Evolutionary conservation across 1,140 invertebrate genomes (phyloP).

Genomic region (Popillia japonica): DNA sequence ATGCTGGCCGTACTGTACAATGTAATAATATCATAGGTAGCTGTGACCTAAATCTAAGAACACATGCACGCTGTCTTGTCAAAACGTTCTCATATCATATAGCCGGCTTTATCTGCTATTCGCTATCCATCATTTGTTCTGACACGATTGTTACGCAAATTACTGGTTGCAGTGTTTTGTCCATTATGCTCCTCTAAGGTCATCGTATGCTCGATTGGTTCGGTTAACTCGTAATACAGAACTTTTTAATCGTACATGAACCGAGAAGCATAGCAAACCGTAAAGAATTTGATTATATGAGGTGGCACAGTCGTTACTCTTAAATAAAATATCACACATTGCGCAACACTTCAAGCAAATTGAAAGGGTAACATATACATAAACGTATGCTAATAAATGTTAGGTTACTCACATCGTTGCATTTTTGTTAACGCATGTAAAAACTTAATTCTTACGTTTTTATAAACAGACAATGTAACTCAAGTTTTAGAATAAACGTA

Average conservation of each 20-base stretch:
- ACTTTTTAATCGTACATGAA: background rate
- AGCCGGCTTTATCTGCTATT: background rate
- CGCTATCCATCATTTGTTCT: constrained; percentile 2
- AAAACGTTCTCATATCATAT: background rate
- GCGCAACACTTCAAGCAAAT: too few relatives aligned
- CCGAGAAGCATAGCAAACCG: background rate
- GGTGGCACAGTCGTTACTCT: too few relatives aligned
- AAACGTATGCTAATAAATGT: too few relatives aligned
- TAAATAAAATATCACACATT: too few relatives aligned
- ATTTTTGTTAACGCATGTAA: too few relatives aligned
- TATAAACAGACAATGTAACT: too few relatives aligned
- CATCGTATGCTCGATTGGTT: background rate
- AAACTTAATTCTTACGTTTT: too few relatives aligned
- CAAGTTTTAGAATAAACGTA: too few relatives aligned
- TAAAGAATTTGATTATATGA: background rate
- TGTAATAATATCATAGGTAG: background rate
- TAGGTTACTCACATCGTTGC: too few relatives aligned
- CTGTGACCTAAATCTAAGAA: background rate
- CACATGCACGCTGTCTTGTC: background rate
- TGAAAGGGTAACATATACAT: too few relatives aligned
- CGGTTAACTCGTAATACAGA: background rate
- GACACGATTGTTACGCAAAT: constrained; percentile 4
- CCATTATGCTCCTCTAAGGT: background rate
- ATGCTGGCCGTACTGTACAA: background rate
- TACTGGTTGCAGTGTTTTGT: background rate